Conservation (phyloP, 2,797 vertebrate species). For the Malurus leucopterus region DNA sequence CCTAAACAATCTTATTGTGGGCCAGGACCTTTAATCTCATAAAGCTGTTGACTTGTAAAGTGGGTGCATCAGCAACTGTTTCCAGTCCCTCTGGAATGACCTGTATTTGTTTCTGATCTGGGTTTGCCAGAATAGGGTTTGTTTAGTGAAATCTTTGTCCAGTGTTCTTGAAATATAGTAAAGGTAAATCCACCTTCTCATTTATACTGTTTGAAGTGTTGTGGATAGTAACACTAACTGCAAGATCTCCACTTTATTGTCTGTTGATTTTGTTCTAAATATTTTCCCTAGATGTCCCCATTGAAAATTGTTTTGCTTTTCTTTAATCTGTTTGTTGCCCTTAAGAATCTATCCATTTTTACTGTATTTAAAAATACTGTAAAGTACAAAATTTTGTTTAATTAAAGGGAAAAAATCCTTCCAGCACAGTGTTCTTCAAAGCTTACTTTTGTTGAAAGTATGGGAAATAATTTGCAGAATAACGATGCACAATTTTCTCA, state of each 20-base stretch:
- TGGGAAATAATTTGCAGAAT: background rate
- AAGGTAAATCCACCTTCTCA: conserved; percentile 20
- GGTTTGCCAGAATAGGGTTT: conserved; percentile 5
- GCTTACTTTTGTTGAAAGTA: background rate
- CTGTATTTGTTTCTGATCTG: conserved; percentile 1
- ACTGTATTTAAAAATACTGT: background rate
- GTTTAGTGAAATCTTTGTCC: conserved; percentile 18
- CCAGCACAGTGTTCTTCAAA: background rate
- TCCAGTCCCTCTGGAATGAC: background rate
- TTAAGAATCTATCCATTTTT: background rate
- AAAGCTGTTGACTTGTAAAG: background rate
- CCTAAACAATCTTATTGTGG: conserved; percentile 3
- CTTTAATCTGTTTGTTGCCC: background rate
- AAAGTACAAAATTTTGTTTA: background rate
- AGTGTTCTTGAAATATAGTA: conserved; percentile 25
- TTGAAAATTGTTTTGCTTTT: background rate
- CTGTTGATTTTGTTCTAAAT: conserved; percentile 2
- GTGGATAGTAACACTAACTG: background rate
- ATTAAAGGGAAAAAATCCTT: background rate
- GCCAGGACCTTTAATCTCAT: conserved; percentile 7
- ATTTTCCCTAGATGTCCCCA: background rate
- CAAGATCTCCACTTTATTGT: background rate
- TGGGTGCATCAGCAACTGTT: background rate
- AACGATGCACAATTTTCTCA: background rate
- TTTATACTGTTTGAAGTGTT: background rate